Conservation (phyloP, 92 coral and sea anemone species). For the Paragorgia papillata region DNA sequence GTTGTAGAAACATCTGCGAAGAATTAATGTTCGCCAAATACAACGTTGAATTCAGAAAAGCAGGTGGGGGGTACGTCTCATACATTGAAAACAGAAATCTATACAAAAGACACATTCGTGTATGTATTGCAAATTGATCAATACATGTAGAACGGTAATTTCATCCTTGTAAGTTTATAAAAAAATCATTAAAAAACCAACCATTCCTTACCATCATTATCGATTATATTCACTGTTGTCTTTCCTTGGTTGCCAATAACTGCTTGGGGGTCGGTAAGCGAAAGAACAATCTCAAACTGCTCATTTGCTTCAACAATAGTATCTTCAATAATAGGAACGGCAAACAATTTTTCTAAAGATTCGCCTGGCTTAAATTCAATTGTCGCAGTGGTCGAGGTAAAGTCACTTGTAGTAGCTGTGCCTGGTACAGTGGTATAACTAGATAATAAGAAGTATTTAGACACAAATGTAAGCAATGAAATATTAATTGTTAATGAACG, state of each 20-base stretch:
- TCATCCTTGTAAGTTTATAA: too few relatives aligned
- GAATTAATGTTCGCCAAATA: too few relatives aligned
- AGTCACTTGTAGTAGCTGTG: conserved; percentile 22
- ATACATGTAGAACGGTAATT: too few relatives aligned
- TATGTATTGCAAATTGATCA: too few relatives aligned
- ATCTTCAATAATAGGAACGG: conserved; percentile 29
- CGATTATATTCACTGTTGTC: conserved; percentile 47
- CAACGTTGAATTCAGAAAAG: too few relatives aligned
- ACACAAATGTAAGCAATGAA: too few relatives aligned
- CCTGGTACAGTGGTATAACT: conserved; percentile 7
- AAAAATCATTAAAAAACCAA: too few relatives aligned
- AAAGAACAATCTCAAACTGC: conserved; percentile 27
- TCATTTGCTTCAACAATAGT: conserved; percentile 39
- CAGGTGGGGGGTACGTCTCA: too few relatives aligned
- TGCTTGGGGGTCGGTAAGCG: conserved; percentile 11
- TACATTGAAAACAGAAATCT: too few relatives aligned
- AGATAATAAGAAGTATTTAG: neutral
- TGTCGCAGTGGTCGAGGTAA: neutral
- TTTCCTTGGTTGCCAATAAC: neutral
- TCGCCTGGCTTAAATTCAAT: conserved; percentile 16
- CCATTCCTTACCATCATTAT: conserved; percentile 47
- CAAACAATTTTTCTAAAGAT: neutral
- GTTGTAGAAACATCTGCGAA: too few relatives aligned
- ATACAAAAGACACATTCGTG: too few relatives aligned
- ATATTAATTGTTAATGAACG: too few relatives aligned